Evolutionary conservation across 1,140 invertebrate genomes (phyloP).

Genomic region (Eurosta solidaginis): DNA sequence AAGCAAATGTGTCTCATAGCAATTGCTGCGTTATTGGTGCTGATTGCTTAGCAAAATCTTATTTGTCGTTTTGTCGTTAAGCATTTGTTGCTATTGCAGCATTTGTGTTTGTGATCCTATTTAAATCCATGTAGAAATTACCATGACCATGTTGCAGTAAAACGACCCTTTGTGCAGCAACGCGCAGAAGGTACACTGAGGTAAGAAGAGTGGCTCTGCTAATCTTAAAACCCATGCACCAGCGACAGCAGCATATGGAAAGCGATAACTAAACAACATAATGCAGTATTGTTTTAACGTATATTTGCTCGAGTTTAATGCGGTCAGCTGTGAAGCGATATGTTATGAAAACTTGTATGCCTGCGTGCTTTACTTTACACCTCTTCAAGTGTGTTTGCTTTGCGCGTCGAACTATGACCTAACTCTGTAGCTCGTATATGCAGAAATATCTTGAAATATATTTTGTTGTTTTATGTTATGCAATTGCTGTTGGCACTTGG

Average conservation of each 20-base stretch:
- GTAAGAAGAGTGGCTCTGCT: neutral
- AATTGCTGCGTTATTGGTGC: neutral
- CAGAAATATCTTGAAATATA: neutral
- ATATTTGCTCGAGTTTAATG: neutral
- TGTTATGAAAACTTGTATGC: neutral
- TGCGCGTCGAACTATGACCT: neutral
- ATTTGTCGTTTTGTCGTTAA: neutral
- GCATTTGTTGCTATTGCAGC: neutral
- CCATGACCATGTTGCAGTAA: constrained; percentile 12
- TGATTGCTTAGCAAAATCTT: constrained; percentile 14
- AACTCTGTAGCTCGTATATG: no score
- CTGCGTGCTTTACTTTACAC: neutral
- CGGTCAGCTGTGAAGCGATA: neutral
- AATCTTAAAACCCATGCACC: neutral
- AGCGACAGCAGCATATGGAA: no score
- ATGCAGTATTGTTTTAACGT: neutral
- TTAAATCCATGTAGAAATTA: constrained; percentile 23
- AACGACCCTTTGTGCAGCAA: neutral
- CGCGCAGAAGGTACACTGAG: neutral
- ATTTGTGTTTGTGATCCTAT: constrained; percentile 15
- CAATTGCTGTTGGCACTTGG: neutral
- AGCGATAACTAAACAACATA: neutral
- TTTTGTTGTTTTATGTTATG: neutral
- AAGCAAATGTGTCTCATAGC: neutral
- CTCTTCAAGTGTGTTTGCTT: neutral